Conservation (phyloP, 35 echinoderm and acorn worm genomes). For the Strongylocentrotus purpuratus region DNA sequence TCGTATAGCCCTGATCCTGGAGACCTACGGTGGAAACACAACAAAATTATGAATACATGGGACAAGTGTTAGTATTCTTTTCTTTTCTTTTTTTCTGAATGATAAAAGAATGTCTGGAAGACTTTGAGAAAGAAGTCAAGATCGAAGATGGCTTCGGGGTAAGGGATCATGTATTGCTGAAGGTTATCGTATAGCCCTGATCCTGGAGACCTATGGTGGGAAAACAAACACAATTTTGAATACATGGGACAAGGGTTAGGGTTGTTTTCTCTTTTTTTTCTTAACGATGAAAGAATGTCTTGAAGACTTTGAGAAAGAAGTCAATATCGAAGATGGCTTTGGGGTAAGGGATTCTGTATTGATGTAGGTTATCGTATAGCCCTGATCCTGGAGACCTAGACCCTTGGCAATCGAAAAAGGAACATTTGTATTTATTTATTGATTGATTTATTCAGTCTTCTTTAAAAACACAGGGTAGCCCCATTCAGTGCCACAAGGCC, state of each 20-base stretch:
- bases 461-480: no score
- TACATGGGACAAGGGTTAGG: background rate
- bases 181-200: constrained; percentile 97
- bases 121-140: constrained; percentile 83
- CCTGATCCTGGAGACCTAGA: constrained; percentile 15
- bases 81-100: background rate
- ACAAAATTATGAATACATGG: constrained; percentile 22
- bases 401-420: no score
- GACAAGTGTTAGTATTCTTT: no score
- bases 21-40: constrained; percentile 53
- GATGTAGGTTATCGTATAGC: constrained; percentile 93
- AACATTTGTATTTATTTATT: no score
- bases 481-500: no score
- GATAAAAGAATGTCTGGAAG: constrained; percentile 68
- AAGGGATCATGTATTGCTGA: constrained; percentile 89
- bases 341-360: constrained; percentile 84
- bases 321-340: constrained; percentile 91
- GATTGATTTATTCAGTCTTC: no score
- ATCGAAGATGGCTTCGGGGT: constrained; percentile 93
- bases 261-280: constrained; percentile 27
- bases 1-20: constrained; percentile 97
- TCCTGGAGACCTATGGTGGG: constrained; percentile 70
- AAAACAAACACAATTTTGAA: background rate
- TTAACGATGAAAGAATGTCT: constrained; percentile 70
- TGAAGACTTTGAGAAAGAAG: constrained; percentile 76